Evolutionary conservation across 2,888 invertebrate species (phyloP).

Genomic region (Autographa pulchrina): DNA sequence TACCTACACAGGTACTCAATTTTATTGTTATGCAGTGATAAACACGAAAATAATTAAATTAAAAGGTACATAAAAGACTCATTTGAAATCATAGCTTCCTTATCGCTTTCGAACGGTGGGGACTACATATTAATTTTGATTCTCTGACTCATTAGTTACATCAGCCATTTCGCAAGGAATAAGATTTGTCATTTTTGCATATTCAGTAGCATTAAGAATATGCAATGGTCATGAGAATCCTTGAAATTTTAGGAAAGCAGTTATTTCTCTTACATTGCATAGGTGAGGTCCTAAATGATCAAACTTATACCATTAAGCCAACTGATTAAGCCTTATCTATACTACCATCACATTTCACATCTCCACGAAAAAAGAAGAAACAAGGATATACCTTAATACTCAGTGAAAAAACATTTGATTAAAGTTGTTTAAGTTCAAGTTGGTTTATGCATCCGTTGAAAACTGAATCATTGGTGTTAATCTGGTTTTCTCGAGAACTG

Average conservation of each 20-base stretch:
- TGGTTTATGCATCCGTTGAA: conserved; percentile 7
- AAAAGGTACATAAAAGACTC: conserved; percentile 12
- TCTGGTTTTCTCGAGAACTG: conserved; percentile 2
- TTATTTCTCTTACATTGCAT: background rate
- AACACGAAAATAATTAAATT: conserved; percentile 13
- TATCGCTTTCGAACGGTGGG: background rate
- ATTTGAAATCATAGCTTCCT: conserved; percentile 13
- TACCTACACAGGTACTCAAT: background rate
- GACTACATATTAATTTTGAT: conserved; percentile 20
- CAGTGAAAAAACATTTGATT: background rate
- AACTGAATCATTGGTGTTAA: conserved; percentile 11
- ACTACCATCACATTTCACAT: background rate
- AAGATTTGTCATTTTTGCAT: background rate
- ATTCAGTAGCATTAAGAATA: background rate
- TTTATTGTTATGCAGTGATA: conserved; percentile 5
- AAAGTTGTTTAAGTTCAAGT: background rate
- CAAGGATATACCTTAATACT: background rate
- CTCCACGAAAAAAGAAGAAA: background rate
- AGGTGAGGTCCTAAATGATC: too few relatives aligned
- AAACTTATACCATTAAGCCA: too few relatives aligned
- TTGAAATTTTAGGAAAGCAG: background rate
- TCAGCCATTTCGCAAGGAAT: background rate
- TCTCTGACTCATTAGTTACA: conserved; percentile 33
- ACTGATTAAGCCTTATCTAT: too few relatives aligned
- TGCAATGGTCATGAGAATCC: background rate